phyloP scores from a whole-genome alignment of 2,888 invertebrate species.

The Cephus rjabovi region DNA sequence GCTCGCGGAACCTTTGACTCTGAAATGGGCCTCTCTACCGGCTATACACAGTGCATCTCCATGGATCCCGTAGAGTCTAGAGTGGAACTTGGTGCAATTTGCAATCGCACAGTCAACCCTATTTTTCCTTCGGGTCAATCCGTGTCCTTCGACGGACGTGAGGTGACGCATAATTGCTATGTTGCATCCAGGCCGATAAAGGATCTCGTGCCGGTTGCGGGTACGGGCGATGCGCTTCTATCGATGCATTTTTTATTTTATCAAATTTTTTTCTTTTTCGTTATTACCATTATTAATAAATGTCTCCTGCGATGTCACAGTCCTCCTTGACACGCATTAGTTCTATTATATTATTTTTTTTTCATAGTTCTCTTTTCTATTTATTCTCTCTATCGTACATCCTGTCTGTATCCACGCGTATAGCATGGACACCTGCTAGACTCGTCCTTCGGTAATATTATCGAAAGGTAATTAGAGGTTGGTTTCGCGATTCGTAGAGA shows the following conservation, averaged over 20 bases:
- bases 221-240: neutral
- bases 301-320: neutral
- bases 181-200: slow-evolving; percentile 9
- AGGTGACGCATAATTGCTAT: slow-evolving; percentile 39
- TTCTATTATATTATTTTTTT: neutral
- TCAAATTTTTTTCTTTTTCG: neutral
- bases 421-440: neutral
- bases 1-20: slow-evolving; percentile 41
- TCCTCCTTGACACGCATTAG: neutral
- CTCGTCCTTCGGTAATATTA: neutral
- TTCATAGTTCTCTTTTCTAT: neutral
- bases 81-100: slow-evolving; percentile 31
- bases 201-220: neutral
- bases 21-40: slow-evolving; percentile 23
- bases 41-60: neutral
- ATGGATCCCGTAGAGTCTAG: slow-evolving; percentile 2
- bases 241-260: neutral
- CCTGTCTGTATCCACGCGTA: neutral
- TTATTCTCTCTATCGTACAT: neutral
- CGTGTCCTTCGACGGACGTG: slow-evolving; percentile 44
- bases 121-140: slow-evolving; percentile 21
- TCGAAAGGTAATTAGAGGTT: neutral
- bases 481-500: neutral
- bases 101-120: slow-evolving; percentile 30
- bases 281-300: neutral